Evolutionary conservation across 2,888 invertebrate genomes (phyloP).

Genomic region (Netelia inedita): DNA sequence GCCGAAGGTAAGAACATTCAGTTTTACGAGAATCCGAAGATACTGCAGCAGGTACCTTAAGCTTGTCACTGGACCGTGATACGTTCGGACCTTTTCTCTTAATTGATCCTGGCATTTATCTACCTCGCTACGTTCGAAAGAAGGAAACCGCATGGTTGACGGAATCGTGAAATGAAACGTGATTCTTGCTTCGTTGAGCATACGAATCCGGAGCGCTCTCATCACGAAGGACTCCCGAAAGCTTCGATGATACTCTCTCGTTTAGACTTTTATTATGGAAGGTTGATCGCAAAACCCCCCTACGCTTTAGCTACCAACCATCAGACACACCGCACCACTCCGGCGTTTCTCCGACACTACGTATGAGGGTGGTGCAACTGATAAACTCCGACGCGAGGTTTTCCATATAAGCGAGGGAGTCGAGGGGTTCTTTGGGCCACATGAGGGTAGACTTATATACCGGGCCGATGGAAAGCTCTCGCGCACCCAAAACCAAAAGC

Average conservation of each 20-base stretch:
- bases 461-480: constrained; percentile 45
- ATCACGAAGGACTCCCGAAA: constrained; percentile 15
- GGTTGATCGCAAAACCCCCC: constrained; percentile 23
- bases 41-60: too few species aligned
- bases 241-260: constrained; percentile 47
- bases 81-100: too few species aligned
- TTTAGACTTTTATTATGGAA: constrained; percentile 36
- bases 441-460: constrained; percentile 61
- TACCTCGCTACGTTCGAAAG: constrained; percentile 1
- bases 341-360: neutral
- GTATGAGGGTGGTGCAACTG: constrained; percentile 51
- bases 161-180: constrained; percentile 18
- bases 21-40: too few species aligned
- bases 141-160: neutral
- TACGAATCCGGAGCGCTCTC: neutral
- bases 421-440: constrained; percentile 40
- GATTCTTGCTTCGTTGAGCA: constrained; percentile 22
- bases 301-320: neutral
- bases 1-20: too few species aligned
- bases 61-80: too few species aligned
- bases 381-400: constrained; percentile 60
- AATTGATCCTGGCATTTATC: neutral
- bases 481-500: constrained; percentile 37
- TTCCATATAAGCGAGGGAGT: constrained; percentile 65
- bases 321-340: constrained; percentile 10